phyloP scores from a whole-genome alignment of 2,888 invertebrate species.

The Stratiomys singularior region DNA sequence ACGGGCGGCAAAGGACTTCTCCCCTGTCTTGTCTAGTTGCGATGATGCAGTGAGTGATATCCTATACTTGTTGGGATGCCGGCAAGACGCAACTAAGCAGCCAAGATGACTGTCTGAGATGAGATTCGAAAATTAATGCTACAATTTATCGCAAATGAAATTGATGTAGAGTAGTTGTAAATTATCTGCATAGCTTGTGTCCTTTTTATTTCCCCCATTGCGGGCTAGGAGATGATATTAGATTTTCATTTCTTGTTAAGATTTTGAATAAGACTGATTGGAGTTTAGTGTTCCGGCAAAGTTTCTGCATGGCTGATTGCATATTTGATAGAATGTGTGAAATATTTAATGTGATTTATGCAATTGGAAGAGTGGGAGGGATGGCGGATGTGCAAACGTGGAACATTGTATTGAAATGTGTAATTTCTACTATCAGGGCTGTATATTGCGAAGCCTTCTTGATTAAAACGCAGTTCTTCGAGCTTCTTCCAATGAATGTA shows the following conservation, averaged over 20 bases:
- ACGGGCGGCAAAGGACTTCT: neutral
- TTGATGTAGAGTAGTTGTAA: slow-evolving; percentile 43
- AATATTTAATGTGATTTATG: no score
- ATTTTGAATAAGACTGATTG: slow-evolving; percentile 39
- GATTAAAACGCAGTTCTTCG: no score
- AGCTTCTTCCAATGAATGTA: no score
- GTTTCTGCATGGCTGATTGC: slow-evolving; percentile 31
- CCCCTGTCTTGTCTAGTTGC: neutral
- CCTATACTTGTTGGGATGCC: neutral
- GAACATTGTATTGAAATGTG: no score
- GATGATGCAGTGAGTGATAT: neutral
- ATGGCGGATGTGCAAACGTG: no score
- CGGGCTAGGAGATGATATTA: slow-evolving; percentile 17
- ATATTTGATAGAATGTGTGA: neutral
- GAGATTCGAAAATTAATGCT: slow-evolving; percentile 40
- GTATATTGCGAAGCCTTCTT: no score
- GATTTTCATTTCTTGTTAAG: slow-evolving; percentile 33
- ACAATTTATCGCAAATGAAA: slow-evolving; percentile 36
- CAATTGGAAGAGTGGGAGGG: no score
- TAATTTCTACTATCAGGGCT: no score
- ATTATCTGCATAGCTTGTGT: slow-evolving; percentile 33
- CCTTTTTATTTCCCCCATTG: neutral
- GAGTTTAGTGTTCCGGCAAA: slow-evolving; percentile 8
- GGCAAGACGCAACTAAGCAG: neutral
- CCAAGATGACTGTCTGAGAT: slow-evolving; percentile 24